These are phyloP conservation scores for Dysidea cf. avara DNA, from an alignment of 37 sponge, comb jelly and placozoan species.

Conservation along the genomic window DNA sequence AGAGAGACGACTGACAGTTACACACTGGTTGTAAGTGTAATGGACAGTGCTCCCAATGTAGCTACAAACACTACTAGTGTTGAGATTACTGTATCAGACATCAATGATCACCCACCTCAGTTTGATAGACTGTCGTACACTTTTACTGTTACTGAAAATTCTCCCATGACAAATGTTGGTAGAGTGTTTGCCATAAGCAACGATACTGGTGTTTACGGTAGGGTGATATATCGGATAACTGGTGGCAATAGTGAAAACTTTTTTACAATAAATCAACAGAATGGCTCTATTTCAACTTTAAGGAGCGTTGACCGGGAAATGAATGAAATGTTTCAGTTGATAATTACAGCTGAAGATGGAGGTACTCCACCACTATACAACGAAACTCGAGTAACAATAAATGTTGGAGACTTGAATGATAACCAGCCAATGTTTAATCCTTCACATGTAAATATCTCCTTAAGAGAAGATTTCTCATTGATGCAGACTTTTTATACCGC, in stretches of 20 bases:
- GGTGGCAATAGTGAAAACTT: conserved; percentile 1
- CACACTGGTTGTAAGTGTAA: conserved; percentile 38
- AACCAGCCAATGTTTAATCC: conserved; percentile 32
- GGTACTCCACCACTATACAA: conserved; percentile 11
- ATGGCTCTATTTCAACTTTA: conserved; percentile 45
- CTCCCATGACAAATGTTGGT: conserved; percentile 4
- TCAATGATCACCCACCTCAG: conserved; percentile 68
- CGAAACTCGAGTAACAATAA: conserved; percentile 1
- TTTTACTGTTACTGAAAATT: conserved; percentile 28
- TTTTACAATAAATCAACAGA: conserved; percentile 31
- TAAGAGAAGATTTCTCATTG: too few relatives aligned
- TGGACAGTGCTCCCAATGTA: conserved; percentile 29
- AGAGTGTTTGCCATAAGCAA: conserved; percentile 13
- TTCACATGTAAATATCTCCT: too few relatives aligned
- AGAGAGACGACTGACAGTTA: conserved; percentile 45
- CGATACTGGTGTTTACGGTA: conserved; percentile 30
- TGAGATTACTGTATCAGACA: conserved; percentile 41
- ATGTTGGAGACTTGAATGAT: conserved; percentile 41
- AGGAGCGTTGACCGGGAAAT: conserved; percentile 46
- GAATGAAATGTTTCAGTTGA: background rate
- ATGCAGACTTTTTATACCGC: too few relatives aligned
- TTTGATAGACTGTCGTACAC: conserved; percentile 33
- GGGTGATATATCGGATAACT: conserved; percentile 9
- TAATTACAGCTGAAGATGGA: conserved; percentile 13
- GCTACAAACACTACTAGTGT: background rate